Conservation (phyloP, 2,888 invertebrate species). For the Herminia tarsipennalis region DNA sequence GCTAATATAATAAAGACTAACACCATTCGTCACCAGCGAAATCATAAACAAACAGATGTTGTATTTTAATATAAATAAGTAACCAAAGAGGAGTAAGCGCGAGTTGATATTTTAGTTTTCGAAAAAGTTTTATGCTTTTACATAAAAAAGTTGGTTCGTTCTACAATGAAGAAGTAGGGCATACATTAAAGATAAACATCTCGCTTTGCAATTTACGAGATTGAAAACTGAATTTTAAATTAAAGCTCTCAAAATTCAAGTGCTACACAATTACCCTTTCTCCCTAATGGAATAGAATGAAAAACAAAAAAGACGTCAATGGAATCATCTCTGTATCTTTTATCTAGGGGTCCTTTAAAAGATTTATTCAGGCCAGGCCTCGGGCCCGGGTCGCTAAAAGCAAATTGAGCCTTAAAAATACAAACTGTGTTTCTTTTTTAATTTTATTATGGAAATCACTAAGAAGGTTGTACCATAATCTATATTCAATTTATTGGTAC, state of each 20-base stretch:
- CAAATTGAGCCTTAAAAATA: slow-evolving; percentile 47
- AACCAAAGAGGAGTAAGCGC: no score
- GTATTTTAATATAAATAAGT: no score
- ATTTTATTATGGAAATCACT: slow-evolving; percentile 41
- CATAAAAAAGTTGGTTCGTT: no score
- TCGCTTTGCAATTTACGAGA: slow-evolving; percentile 3
- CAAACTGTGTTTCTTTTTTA: slow-evolving; percentile 36
- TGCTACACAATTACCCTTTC: slow-evolving; percentile 6
- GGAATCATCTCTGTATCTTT: slow-evolving; percentile 28
- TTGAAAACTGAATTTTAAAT: slow-evolving; percentile 12
- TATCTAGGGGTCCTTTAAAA: slow-evolving; percentile 31
- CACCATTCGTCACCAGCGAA: slow-evolving; percentile 23
- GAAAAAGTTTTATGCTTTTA: no score
- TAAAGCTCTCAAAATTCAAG: neutral
- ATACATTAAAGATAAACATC: neutral
- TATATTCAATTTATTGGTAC: slow-evolving; percentile 35
- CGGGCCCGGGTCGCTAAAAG: slow-evolving; percentile 39
- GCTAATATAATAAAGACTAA: slow-evolving; percentile 15
- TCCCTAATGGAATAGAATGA: slow-evolving; percentile 4
- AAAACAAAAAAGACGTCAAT: slow-evolving; percentile 24
- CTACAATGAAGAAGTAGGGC: no score
- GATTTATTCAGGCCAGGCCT: slow-evolving; percentile 39
- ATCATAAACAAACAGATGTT: slow-evolving; percentile 15
- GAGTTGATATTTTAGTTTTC: no score
- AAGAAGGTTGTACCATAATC: slow-evolving; percentile 31